Percentiles rank a stretch among this genome's conserved stretches.
Conservation (phyloP, 1,140 invertebrate genomes). For the Apocrypta bakeri region DNA sequence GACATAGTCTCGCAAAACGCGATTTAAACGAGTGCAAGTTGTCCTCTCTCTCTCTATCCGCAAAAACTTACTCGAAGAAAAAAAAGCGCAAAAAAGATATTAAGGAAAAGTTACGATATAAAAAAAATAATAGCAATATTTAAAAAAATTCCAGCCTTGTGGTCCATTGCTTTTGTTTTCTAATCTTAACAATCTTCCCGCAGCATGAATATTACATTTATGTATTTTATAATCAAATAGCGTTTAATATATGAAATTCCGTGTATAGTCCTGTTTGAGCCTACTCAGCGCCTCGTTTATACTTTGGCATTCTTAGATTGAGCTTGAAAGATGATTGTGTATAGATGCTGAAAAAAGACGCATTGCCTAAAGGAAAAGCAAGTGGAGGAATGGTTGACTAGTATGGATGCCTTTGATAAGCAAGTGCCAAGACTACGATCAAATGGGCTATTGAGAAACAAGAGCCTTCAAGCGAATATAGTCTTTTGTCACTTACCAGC, state of each 20-base stretch:
- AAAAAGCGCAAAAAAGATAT: constrained; percentile 26
- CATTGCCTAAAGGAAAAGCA: constrained; percentile 2
- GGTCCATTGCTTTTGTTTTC: constrained; percentile 56
- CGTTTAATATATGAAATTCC: constrained; percentile 10
- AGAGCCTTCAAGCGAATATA: constrained; percentile 47
- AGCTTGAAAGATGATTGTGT: constrained; percentile 19
- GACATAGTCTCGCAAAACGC: not conserved
- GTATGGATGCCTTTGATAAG: constrained; percentile 43
- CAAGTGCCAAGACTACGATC: constrained; percentile 43
- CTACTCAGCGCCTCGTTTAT: constrained; percentile 43
- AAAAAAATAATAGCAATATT: constrained; percentile 67
- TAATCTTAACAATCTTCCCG: constrained; percentile 39
- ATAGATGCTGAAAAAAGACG: not conserved
- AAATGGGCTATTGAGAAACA: constrained; percentile 39
- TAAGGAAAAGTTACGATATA: constrained; percentile 47
- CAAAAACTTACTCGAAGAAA: constrained; percentile 20
- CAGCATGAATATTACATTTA: constrained; percentile 40
- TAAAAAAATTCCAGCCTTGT: constrained; percentile 73
- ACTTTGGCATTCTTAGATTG: constrained; percentile 41
- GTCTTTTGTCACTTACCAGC: constrained; percentile 15
- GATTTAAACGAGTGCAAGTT: constrained; percentile 60
- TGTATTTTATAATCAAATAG: constrained; percentile 30
- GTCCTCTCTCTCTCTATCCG: constrained; percentile 62
- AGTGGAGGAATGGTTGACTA: constrained; percentile 22
- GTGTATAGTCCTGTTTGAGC: constrained; percentile 41